Evolutionary conservation across 2,888 invertebrate species (phyloP).

Genomic region (Ophion obscuratus): DNA sequence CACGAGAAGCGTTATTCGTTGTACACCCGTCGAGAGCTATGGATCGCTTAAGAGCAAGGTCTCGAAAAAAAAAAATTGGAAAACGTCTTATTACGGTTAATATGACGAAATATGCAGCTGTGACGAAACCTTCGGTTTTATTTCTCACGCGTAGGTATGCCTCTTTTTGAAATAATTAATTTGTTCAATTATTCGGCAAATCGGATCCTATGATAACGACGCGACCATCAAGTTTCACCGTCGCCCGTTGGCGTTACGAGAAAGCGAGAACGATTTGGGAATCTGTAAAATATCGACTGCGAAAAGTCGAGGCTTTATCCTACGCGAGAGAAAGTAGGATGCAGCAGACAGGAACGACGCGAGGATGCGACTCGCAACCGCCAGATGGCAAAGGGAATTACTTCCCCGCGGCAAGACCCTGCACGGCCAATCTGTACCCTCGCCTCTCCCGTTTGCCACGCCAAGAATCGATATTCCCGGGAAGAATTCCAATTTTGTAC

Average conservation of each 20-base stretch:
- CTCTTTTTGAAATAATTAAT: background rate
- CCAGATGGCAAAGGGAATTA: slow-evolving; percentile 82
- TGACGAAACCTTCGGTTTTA: slow-evolving; percentile 9
- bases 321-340: slow-evolving; percentile 69
- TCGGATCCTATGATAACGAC: slow-evolving; percentile 14
- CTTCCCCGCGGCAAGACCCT: slow-evolving; percentile 72
- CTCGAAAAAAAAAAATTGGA: slow-evolving; percentile 14
- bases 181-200: background rate
- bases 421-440: slow-evolving; percentile 45
- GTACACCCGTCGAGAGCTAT: slow-evolving; percentile 64
- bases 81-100: slow-evolving; percentile 67
- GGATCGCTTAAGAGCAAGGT: slow-evolving; percentile 70
- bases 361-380: slow-evolving; percentile 78
- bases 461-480: slow-evolving; percentile 28
- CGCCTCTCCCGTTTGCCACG: background rate
- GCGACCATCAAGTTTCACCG: slow-evolving; percentile 31
- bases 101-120: background rate
- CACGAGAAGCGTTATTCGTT: slow-evolving; percentile 50
- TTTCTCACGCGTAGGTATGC: slow-evolving; percentile 7
- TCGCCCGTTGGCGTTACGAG: slow-evolving; percentile 36
- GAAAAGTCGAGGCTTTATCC: slow-evolving; percentile 75
- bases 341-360: slow-evolving; percentile 73
- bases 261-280: slow-evolving; percentile 28
- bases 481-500: slow-evolving; percentile 29
- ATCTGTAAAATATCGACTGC: slow-evolving; percentile 80